These are phyloP conservation scores for Tretioscincus oriximinensis DNA, from an alignment of 2,113 vertebrate species.

Conservation along the genomic window DNA sequence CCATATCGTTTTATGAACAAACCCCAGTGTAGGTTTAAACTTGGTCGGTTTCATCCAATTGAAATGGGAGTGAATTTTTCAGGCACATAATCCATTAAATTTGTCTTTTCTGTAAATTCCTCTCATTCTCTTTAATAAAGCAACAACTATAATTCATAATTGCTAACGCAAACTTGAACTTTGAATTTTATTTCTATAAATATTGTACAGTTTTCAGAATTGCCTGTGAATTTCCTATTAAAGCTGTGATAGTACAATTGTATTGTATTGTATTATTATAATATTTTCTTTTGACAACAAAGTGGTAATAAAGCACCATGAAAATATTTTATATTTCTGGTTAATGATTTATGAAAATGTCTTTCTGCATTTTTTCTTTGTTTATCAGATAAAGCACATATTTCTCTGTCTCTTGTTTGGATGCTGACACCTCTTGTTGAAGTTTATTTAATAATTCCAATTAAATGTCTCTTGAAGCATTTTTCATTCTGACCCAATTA, in stretches of 20 bases:
- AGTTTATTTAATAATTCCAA: constrained; percentile 6
- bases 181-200: neutral
- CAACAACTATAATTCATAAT: too few species aligned
- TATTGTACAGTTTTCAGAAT: neutral
- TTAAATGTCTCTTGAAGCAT: constrained; percentile 11
- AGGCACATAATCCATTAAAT: too few species aligned
- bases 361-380: neutral
- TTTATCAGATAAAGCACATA: neutral
- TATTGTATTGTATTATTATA: neutral
- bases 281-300: neutral
- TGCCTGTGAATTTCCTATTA: neutral
- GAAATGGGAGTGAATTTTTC: too few species aligned
- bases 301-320: neutral
- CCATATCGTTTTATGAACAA: too few species aligned
- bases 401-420: neutral
- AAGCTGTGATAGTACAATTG: neutral
- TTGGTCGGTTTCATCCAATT: too few species aligned
- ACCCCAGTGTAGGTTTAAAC: too few species aligned
- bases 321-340: neutral
- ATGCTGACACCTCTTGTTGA: neutral
- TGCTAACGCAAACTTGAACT: too few species aligned
- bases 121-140: too few species aligned
- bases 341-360: neutral
- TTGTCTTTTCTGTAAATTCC: too few species aligned
- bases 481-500: constrained; percentile 15